Evolutionary conservation across 2,113 vertebrate genomes (phyloP).

Genomic region (Nothocercus nigrocapillus): DNA sequence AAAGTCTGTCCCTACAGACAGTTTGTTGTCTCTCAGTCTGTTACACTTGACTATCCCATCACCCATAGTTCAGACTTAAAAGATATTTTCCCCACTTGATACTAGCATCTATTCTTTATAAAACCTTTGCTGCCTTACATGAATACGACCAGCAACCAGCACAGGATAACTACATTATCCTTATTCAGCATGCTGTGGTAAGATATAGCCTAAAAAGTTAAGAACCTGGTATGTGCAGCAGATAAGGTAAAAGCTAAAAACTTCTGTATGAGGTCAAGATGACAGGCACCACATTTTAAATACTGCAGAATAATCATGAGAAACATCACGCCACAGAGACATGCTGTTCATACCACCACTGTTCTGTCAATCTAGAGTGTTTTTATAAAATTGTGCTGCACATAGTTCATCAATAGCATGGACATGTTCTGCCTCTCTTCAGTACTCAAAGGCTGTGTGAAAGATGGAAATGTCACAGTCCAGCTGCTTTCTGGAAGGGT

Average conservation of each 20-base stretch:
- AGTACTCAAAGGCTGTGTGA: background rate
- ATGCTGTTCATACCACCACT: background rate
- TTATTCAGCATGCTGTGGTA: background rate
- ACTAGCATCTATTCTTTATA: background rate
- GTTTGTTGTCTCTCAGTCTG: fast-evolving
- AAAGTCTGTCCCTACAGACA: background rate
- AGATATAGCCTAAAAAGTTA: background rate
- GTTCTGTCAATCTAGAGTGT: background rate
- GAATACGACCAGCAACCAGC: background rate
- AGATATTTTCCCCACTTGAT: background rate
- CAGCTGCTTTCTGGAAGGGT: background rate
- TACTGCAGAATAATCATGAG: background rate
- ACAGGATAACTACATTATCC: background rate
- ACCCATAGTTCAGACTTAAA: background rate
- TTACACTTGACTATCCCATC: background rate
- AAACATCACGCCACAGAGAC: background rate
- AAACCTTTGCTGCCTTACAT: background rate
- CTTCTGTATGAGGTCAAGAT: background rate
- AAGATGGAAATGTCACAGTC: background rate
- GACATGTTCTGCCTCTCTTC: background rate
- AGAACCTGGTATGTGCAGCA: background rate
- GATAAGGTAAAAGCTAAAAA: background rate
- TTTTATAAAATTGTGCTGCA: background rate
- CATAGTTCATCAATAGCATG: background rate
- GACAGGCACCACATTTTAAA: background rate